These are phyloP conservation scores for Triops longicaudatus DNA, from an alignment of 1,140 invertebrate species.

Conservation along the genomic window DNA sequence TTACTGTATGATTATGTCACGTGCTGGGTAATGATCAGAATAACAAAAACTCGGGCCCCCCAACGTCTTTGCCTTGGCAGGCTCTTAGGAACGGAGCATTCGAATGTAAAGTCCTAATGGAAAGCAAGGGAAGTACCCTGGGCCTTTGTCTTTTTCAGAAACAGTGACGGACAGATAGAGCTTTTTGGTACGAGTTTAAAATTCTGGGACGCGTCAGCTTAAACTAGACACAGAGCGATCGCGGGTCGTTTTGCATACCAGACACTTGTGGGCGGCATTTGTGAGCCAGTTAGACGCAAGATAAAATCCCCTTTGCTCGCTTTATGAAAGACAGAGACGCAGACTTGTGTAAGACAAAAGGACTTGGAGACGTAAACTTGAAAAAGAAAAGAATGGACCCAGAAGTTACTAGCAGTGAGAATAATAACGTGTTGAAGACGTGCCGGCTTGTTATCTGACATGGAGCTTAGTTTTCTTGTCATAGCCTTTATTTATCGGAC, in stretches of 20 bases:
- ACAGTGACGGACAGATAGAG: neutral
- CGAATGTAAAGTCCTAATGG: too few relatives aligned
- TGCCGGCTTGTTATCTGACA: constrained; percentile 11
- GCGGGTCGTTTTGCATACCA: neutral
- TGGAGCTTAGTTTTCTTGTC: neutral
- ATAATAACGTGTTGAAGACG: constrained; percentile 12
- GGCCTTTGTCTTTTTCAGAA: too few relatives aligned
- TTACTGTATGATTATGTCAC: neutral
- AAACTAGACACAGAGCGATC: neutral
- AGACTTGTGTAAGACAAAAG: neutral
- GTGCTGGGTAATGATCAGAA: neutral
- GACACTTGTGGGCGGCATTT: neutral
- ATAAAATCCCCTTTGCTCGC: neutral
- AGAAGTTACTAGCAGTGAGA: neutral
- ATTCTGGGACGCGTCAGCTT: neutral
- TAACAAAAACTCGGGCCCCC: too few relatives aligned
- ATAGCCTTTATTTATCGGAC: neutral
- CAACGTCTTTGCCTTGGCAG: too few relatives aligned
- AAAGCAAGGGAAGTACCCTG: too few relatives aligned
- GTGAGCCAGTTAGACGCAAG: neutral
- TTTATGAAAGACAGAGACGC: neutral
- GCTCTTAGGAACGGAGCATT: too few relatives aligned
- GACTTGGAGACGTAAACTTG: neutral
- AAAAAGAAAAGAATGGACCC: neutral
- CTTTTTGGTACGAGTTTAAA: neutral